Evolutionary conservation across 2,113 vertebrate genomes (phyloP).

Genomic region (Jacana jacana): DNA sequence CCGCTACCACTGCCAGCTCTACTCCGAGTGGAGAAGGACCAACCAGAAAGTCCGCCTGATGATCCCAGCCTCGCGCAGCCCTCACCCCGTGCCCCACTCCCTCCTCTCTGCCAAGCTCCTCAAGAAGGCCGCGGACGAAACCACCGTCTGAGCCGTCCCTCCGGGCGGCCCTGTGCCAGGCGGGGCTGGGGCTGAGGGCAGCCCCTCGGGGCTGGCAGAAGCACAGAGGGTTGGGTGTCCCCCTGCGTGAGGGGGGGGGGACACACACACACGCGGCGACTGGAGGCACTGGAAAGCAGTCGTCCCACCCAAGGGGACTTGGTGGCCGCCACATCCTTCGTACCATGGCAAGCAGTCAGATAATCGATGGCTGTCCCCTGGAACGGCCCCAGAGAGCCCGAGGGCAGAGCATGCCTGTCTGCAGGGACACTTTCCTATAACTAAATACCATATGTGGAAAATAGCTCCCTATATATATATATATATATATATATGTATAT

Average conservation of each 20-base stretch:
- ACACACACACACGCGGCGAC: too few species aligned
- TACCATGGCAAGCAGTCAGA: background rate
- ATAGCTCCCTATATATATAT: background rate
- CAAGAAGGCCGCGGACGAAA: slow-evolving; percentile 87
- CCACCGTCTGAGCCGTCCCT: slow-evolving; percentile 80
- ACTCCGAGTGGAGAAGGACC: slow-evolving; percentile 94
- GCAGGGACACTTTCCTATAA: slow-evolving; percentile 50
- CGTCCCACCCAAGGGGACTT: background rate
- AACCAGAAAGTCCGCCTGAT: slow-evolving; percentile 93
- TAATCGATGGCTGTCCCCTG: background rate
- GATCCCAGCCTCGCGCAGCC: slow-evolving; percentile 78
- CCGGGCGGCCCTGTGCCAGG: rapidly evolving
- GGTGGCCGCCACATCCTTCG: background rate
- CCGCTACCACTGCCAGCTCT: slow-evolving; percentile 97
- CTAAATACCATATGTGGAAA: background rate
- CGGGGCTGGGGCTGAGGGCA: background rate
- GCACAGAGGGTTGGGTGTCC: background rate
- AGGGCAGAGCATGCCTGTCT: background rate
- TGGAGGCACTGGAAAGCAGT: background rate
- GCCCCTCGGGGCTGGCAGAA: background rate
- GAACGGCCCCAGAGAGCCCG: background rate
- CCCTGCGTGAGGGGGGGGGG: too few species aligned
- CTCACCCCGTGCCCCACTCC: slow-evolving; percentile 81
- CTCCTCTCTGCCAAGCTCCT: slow-evolving; percentile 83
- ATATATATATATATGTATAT: slow-evolving; percentile 34